Conservation (phyloP, 2,113 vertebrate species). For the Agelaius phoeniceus region DNA sequence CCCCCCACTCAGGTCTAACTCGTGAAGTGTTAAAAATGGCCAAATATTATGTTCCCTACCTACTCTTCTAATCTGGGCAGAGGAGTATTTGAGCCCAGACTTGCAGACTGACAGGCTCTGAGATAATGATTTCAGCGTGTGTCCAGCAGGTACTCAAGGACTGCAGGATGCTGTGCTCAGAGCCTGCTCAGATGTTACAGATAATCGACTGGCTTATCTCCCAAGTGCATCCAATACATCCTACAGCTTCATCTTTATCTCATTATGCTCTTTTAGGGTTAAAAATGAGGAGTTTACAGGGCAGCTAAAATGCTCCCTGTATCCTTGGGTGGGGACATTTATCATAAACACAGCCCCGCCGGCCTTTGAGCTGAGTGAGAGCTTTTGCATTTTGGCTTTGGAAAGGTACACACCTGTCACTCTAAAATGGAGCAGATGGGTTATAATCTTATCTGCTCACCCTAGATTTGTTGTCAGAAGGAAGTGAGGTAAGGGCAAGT, state of each 20-base stretch:
- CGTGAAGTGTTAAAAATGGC: background rate
- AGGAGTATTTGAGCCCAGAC: background rate
- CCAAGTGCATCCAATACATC: background rate
- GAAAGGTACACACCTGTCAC: conserved; percentile 81
- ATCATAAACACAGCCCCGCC: conserved; percentile 42
- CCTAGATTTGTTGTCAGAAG: conserved; percentile 73
- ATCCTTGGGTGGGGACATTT: background rate
- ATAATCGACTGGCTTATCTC: conserved; percentile 20
- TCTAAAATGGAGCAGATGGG: conserved; percentile 77
- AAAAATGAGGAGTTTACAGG: background rate
- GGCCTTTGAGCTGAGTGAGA: conserved; percentile 48
- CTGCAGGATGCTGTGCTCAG: background rate
- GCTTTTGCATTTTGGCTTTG: conserved; percentile 74
- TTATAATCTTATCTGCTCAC: conserved; percentile 84
- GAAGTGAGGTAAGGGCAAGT: conserved; percentile 83
- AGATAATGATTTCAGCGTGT: background rate
- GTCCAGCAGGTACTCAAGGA: background rate
- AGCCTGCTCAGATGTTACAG: background rate
- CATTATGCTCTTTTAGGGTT: conserved; percentile 3
- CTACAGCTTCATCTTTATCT: background rate
- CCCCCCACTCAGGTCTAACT: background rate
- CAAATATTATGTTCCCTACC: background rate
- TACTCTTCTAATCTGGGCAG: background rate
- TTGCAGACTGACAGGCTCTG: background rate
- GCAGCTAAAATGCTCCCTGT: conserved; percentile 1